These are phyloP conservation scores for Deroplatys truncata DNA, from an alignment of 2,888 invertebrate species.

Conservation along the genomic window DNA sequence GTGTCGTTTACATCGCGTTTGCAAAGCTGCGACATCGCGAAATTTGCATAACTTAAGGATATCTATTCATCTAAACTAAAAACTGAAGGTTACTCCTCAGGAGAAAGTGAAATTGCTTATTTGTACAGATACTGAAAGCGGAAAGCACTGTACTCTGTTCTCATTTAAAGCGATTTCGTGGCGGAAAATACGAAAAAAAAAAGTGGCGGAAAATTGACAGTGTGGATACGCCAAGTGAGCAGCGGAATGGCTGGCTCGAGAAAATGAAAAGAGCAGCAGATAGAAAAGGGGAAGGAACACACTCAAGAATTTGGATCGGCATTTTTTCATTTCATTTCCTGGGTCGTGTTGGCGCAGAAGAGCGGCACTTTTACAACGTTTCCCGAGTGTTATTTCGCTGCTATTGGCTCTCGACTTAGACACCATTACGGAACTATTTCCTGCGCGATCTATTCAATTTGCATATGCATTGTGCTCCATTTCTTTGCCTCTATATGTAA, in stretches of 20 bases:
- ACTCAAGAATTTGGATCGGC: conserved; percentile 3
- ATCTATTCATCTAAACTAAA: too few species aligned
- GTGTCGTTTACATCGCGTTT: too few species aligned
- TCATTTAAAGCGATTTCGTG: neutral
- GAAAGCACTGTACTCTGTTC: neutral
- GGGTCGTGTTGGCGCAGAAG: neutral
- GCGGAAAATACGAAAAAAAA: neutral
- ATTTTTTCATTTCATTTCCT: conserved; percentile 13
- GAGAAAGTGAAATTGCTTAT: neutral
- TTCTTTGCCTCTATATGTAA: neutral
- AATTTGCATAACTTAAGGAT: too few species aligned
- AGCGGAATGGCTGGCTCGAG: neutral
- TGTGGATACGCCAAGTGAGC: neutral
- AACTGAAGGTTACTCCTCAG: neutral
- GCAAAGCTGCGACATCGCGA: too few species aligned
- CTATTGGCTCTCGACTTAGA: neutral
- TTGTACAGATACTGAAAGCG: neutral
- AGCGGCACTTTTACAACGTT: neutral
- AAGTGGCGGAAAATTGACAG: neutral
- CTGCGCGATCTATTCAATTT: neutral
- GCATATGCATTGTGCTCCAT: neutral
- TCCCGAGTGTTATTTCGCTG: neutral
- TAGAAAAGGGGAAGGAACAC: neutral
- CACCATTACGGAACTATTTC: neutral
- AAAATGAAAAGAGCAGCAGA: neutral